Base-by-base conservation (phyloP, 2,113 vertebrate genomes). In the Salvelinus namaycush region DNA sequence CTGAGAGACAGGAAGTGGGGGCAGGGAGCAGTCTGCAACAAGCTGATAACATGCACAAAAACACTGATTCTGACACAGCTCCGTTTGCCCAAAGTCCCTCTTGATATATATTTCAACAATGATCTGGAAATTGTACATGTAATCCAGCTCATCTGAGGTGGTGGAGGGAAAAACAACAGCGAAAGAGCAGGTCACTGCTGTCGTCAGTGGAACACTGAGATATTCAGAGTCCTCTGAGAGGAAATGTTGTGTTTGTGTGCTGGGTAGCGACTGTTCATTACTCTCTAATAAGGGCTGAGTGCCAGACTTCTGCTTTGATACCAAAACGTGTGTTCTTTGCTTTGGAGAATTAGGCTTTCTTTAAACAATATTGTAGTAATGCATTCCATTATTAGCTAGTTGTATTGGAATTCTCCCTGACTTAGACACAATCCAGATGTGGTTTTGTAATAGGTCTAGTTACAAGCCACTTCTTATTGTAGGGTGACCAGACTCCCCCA, bases 1-100 rank as follows among this genome's bases (percentile, higher is more conserved):
- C 88, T 89, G 83, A 85, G 89, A 89, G 83, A 86, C 88, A 92
- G 93, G 92, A 93, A 92, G 83, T 73, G 80, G 81, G 70, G 90
- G 92, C 69, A 82, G 80, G 91, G 92, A 85, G 77, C 51, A 84
- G 80, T 6, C 78, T 89, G 88, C 51, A 34, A 34, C 24, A 68
- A 72, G 70, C 59, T 67, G 82, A 89, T 87, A 87, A 82, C 77
- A 29, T 70, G 64, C 67, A 72, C n/a, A 80, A 78, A 85, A 81
- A 79, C 82, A 87, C 76, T 68, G 80, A 88, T 84, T 88, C 79
- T 62, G 34, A 24, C 54, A 22, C 54, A 3, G n/a, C 59, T 62
- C n/a, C 9, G 59, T 62, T 62, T n/a, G 59, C 59, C 7, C 59
- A 22, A 22, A 62, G 59, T 62, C 59, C 9, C n/a, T 62, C 20